Evolutionary conservation across 2,113 vertebrate genomes (phyloP), one percentile per base, ranked within the genome.

Genomic region (Ginglymostoma cirratum): DNA sequence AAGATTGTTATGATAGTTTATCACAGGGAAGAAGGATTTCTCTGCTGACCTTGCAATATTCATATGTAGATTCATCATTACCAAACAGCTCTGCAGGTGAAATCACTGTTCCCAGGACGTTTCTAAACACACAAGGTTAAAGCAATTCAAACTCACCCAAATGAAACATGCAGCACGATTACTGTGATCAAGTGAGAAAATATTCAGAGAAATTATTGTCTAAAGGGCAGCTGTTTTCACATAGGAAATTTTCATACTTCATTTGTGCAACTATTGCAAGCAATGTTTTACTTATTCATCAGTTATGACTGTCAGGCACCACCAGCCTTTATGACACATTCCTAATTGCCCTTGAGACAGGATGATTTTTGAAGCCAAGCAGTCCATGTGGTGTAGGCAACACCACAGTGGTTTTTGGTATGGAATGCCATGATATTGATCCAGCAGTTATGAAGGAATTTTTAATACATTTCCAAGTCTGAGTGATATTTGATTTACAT

Each of bases 31-130:
- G 87, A 90, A 90, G 61, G 89, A 66, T 66, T 38, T 93, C 65
- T 66, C 61, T 65, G 87, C 66, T 93, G 89, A 93, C 61, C 61
- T 93, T 66, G 89, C 55, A 93, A 93, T 93, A 19, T 66, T 93
- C 15, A 17, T 66, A 6, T 34, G n/a, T 93, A 38, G 30, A 66
- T 66, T 38, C 61, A 66, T 93, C 55, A 66, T 38, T 38, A 66
- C 14, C 1, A 19, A 24, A 8, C 21, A 90, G 61, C 61, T 66
- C 61, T 93, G 30, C 30, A 65, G 78, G n/a, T 38, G 5, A 93
- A 90, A 90, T 65, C 87, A 90, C 19, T 66, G n/a, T 10, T 19
- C 61, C 34, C 52, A 61, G 61, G 12, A 66, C 34, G 15, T 92
- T 65, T 6, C 30, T 21, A n/a, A 10, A 14, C 19, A 10, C 38